Base-by-base conservation (phyloP, 2,888 invertebrate genomes). In the Anagyrus pseudococci region DNA sequence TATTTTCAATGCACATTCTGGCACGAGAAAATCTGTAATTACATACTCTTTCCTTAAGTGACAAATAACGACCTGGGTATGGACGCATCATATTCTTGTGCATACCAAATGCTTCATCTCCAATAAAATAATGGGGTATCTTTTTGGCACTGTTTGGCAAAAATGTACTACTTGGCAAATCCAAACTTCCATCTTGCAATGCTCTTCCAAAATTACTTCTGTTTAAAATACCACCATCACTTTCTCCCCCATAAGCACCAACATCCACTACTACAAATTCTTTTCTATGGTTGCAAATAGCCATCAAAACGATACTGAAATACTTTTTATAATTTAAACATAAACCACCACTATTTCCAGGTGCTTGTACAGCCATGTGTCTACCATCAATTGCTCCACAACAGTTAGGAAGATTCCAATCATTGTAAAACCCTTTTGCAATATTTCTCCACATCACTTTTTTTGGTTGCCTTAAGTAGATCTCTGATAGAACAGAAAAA, bases 261-360 rank as follows among this genome's bases (percentile, higher is more conserved):
- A 69, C 37, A 56, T 69, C 61, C 1, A 66, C 57, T 8, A 67
- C 22, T 4, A 7, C 23, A 43, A 69, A 70, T 41, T 60, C 48
- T 46, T 66, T 63, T 33, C 64, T 29, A 41, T 65, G 66, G 52
- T 70, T 68, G 55, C 69, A 69, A 7, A 65, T 62, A 2, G 67
- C 67, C n/a, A 68, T 29, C 8, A 68, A 33, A 44, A 68, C 60
- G 3, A 68, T 64, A 58, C 68, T 70, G 26, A 65, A 69, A 22
- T 22, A 66, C 23, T 68, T 68, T 37, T 70, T 70, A 25, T 72
- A 72, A 59, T 72, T 73, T 29, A 48, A 68, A 54, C 43, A 72
- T 10, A 46, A 1, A 3, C 66, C 59, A 17, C 66, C 68, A 26
- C 63, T 57, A 20, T 69, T 64, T n/a, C 33, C 19, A 33, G 68